Conservation (phyloP, 2,888 invertebrate genomes). For the Ophion costatus region DNA sequence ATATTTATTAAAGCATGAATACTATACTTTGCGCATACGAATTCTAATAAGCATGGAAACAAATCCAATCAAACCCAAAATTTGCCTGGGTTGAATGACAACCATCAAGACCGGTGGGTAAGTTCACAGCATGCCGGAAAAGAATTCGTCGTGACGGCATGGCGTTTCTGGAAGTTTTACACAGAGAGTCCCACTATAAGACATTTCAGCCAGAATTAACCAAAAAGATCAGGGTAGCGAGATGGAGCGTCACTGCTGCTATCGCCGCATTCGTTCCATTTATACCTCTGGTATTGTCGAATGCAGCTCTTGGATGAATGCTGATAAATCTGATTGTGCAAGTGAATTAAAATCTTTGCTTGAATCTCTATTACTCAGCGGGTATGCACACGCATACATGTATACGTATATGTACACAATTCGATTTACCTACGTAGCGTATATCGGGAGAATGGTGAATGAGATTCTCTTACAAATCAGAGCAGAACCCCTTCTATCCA, state of each 20-base stretch:
- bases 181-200: not conserved
- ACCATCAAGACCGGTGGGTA: not conserved
- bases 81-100: not conserved
- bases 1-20: not conserved
- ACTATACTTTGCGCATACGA: not conserved
- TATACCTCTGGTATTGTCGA: not conserved
- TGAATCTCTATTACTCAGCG: conserved; percentile 4
- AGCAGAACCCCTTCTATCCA: conserved; percentile 58
- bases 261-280: not conserved
- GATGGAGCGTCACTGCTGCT: not conserved
- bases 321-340: conserved; percentile 47
- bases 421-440: not conserved
- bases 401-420: not conserved
- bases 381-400: not conserved
- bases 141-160: not conserved
- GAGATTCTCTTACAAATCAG: conserved; percentile 62
- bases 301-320: conserved; percentile 26
- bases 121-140: not conserved
- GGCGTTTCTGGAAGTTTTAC: not conserved
- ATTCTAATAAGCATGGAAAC: not conserved
- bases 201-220: not conserved
- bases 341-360: conserved; percentile 49
- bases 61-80: not conserved
- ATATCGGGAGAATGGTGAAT: conserved; percentile 44
- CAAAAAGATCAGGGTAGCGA: not conserved